These are phyloP conservation scores for Holothuria leucospilota DNA, from an alignment of 53 echinoderm and acorn worm species.

Conservation along the genomic window DNA sequence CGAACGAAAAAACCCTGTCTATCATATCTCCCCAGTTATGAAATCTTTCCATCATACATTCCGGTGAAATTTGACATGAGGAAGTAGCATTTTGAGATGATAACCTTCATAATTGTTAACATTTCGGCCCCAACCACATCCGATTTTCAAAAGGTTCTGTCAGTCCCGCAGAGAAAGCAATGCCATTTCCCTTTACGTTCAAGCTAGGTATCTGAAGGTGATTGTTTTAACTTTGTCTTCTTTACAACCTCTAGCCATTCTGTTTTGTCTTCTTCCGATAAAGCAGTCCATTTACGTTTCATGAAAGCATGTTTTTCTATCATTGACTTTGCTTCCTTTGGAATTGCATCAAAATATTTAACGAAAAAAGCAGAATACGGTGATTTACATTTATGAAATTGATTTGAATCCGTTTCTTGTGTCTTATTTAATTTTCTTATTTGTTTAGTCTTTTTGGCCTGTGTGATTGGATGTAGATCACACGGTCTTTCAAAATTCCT, in stretches of 20 bases:
- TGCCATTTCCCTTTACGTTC: no score
- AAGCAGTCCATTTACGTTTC: neutral
- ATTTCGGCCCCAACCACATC: no score
- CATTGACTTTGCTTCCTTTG: neutral
- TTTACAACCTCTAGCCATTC: neutral
- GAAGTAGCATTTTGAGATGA: no score
- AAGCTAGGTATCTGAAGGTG: no score
- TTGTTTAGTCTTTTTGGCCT: neutral
- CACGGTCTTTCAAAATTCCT: conserved; percentile 1
- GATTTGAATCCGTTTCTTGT: neutral
- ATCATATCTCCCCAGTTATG: no score
- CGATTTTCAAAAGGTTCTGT: no score
- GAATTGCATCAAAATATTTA: neutral
- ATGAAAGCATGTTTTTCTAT: neutral
- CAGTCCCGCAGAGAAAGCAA: no score
- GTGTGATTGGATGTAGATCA: neutral
- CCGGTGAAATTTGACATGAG: no score
- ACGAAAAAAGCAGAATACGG: neutral
- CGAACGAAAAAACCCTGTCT: no score
- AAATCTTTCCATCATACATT: no score
- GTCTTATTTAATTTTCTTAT: neutral
- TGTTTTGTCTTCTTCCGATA: neutral
- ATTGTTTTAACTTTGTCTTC: no score
- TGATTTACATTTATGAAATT: neutral
- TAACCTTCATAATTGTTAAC: no score